Evolutionary conservation across 2,888 invertebrate genomes (phyloP), one percentile per base, ranked within the genome.

Genomic region (Elegia similella): DNA sequence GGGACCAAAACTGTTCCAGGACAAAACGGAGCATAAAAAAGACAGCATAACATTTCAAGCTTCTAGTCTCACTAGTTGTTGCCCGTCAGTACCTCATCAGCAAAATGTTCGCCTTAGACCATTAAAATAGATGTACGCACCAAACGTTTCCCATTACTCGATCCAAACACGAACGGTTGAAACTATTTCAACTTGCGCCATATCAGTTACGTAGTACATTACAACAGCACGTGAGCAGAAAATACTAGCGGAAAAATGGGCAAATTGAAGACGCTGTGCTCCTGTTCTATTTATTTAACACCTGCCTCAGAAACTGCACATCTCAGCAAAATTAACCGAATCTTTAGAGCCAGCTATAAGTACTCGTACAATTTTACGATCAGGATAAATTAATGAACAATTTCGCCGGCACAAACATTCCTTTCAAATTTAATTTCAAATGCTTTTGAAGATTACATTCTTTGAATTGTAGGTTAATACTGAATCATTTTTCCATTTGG

Each of bases 221-320:
- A 78, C 74, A 75, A 69, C 64, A 73, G 76, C 76, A 81, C 79
- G 81, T 82, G 78, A 77, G 72, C 70, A 74, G 77, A 77, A 80
- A 78, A 70, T 72, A 55, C 62, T 71, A 74, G 66, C 65, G 61
- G 65, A 69, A 71, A 73, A 73, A 64, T 74, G 73, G 65, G 68
- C 67, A 75, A 78, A 81, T 77, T 75, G 73, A 78, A 82, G 76
- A 75, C 73, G 75, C 65, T 67, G 66, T 66, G 72, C 70, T 73
- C 68, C 72, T 76, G 73, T 75, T 72, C 66, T 76, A 73, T 78
- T 75, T 76, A 80, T 80, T 78, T 67, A 78, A 75, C 78, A 80
- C 80, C 79, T 80, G 77, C 73, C 72, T 68, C 62, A 58, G 65
- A 64, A 68, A 76, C 66, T 70, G 66, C 65, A 68, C 72, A 71